These are phyloP conservation scores for Ptiloglossa arizonensis DNA, from an alignment of 1,140 invertebrate genomes.

Conservation along the genomic window DNA sequence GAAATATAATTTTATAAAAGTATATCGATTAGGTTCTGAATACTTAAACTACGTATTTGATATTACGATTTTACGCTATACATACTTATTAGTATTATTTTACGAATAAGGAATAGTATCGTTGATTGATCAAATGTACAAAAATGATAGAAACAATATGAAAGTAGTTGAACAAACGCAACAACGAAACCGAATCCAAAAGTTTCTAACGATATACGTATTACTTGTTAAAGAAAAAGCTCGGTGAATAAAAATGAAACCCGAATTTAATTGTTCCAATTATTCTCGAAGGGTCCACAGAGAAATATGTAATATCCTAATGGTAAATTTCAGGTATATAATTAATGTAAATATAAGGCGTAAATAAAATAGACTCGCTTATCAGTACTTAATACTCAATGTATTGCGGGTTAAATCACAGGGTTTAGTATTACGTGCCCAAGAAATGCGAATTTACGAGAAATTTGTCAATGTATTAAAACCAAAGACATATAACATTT, in stretches of 20 bases:
- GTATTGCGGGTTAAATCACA: background rate
- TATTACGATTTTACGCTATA: background rate
- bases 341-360: background rate
- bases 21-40: no score
- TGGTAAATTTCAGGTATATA: background rate
- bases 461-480: background rate
- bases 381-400: conserved; percentile 43
- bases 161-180: background rate
- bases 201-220: conserved; percentile 13
- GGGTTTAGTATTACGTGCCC: background rate
- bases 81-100: conserved; percentile 9
- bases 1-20: no score
- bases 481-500: conserved; percentile 11
- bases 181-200: background rate
- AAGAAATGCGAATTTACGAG: background rate
- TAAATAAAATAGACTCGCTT: background rate
- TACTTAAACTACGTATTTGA: background rate
- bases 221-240: background rate
- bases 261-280: background rate
- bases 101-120: background rate
- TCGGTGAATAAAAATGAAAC: background rate
- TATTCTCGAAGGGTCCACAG: background rate
- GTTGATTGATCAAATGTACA: conserved; percentile 10
- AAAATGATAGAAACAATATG: background rate
- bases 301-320: background rate